A percentile compares a stretch with the other conserved stretches of the same genome.
Evolutionary conservation across 1,140 invertebrate genomes (phyloP).

Genomic region (Drosophila miranda): DNA sequence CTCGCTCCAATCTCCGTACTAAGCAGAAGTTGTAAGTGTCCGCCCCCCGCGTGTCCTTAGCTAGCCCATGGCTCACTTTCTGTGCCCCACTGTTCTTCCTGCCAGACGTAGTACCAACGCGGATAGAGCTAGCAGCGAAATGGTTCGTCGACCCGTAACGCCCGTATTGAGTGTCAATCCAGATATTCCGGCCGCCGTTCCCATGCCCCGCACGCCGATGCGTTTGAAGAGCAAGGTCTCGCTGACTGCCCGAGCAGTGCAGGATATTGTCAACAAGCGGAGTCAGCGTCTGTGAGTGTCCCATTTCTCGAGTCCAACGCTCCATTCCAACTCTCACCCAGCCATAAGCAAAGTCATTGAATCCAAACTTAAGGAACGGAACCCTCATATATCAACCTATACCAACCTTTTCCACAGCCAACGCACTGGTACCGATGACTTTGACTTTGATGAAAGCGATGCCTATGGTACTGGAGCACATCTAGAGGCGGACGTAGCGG

Average conservation of each 20-base stretch:
- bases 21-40: conserved; percentile 72
- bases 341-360: conserved; percentile 6
- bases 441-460: conserved; percentile 72
- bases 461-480: conserved; percentile 68
- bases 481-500: conserved; percentile 63
- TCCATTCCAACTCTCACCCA: conserved; percentile 7
- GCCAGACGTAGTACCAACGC: conserved; percentile 67
- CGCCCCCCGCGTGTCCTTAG: conserved; percentile 1
- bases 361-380: background rate
- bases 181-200: conserved; percentile 67
- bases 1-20: conserved; percentile 51
- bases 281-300: conserved; percentile 70
- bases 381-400: fast-evolving
- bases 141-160: conserved; percentile 67
- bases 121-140: conserved; percentile 67
- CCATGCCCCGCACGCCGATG: conserved; percentile 74
- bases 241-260: conserved; percentile 70
- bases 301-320: conserved; percentile 8
- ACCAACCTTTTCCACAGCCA: conserved; percentile 37
- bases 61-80: conserved; percentile 7
- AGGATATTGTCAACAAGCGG: conserved; percentile 72
- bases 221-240: conserved; percentile 71
- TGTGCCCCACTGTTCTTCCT: conserved; percentile 30
- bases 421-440: conserved; percentile 74
- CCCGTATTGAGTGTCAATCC: conserved; percentile 69